Conservation (phyloP, 2,113 vertebrate species). For the Bambusicola thoracicus region DNA sequence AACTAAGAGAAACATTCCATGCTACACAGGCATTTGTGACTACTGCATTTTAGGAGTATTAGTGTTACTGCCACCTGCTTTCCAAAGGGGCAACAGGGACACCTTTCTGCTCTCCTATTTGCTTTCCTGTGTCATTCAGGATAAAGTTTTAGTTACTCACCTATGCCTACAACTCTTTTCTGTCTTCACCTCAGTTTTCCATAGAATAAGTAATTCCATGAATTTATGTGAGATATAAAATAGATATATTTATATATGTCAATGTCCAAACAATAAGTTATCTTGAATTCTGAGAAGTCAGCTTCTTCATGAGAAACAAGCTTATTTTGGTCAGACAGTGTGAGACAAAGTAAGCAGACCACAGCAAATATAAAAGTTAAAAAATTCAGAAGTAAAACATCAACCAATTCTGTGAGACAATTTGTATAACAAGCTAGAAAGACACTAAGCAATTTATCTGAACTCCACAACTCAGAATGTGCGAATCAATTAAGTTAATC, state of each 20-base stretch:
- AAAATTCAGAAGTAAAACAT: background rate
- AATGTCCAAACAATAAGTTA: background rate
- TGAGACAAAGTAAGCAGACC: background rate
- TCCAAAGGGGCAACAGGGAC: background rate
- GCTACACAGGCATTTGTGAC: background rate
- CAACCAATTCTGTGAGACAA: background rate
- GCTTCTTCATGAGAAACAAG: background rate
- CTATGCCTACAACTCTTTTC: background rate
- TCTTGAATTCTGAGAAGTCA: background rate
- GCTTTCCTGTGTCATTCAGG: background rate
- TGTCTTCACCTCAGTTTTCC: background rate
- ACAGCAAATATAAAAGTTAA: background rate
- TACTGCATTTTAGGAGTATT: fast-evolving
- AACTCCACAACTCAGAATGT: background rate
- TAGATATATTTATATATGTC: background rate
- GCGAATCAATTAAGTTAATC: background rate
- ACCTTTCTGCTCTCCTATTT: background rate
- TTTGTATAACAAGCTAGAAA: background rate
- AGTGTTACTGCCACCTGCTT: background rate
- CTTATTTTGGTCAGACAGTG: background rate
- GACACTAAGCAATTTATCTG: background rate
- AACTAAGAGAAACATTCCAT: background rate
- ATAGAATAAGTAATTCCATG: background rate
- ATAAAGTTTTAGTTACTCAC: background rate
- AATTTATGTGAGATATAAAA: background rate